phyloP scores from a whole-genome alignment of 2,797 vertebrate genomes.

The Sternarchorhynchus goeldii region DNA sequence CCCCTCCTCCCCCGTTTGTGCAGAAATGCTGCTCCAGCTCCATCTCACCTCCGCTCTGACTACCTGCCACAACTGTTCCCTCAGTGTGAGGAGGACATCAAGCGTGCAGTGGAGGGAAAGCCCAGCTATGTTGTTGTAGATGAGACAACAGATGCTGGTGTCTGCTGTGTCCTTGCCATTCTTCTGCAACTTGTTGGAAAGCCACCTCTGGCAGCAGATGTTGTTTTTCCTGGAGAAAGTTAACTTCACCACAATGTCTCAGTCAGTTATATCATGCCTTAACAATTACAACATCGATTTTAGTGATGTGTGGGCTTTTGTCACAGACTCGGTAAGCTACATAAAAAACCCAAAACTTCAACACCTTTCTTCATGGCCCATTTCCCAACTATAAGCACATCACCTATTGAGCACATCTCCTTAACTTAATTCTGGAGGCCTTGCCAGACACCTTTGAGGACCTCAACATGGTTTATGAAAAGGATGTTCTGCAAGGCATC shows the following conservation, averaged over 20 bases:
- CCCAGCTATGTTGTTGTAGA: background rate
- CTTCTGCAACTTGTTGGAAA: background rate
- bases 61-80: constrained; percentile 16
- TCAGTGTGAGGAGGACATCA: constrained; percentile 12
- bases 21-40: background rate
- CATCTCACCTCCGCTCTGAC: constrained; percentile 4
- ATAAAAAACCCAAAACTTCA: constrained; percentile 11
- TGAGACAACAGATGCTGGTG: constrained; percentile 18
- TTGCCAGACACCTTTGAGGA: constrained; percentile 1
- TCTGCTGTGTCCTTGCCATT: background rate
- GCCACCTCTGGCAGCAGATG: constrained; percentile 4
- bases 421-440: background rate
- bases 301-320: constrained; percentile 5
- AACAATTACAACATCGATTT: background rate
- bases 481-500: background rate
- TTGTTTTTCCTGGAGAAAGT: background rate
- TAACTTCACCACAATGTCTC: background rate
- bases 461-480: background rate
- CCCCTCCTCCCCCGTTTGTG: background rate
- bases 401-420: background rate
- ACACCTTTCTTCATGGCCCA: background rate
- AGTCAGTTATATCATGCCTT: background rate
- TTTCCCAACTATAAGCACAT: background rate
- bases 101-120: background rate
- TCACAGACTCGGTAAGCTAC: constrained; percentile 1